Base-by-base conservation (phyloP, 2,113 vertebrate genomes). In the Phyllopteryx taeniolatus region DNA sequence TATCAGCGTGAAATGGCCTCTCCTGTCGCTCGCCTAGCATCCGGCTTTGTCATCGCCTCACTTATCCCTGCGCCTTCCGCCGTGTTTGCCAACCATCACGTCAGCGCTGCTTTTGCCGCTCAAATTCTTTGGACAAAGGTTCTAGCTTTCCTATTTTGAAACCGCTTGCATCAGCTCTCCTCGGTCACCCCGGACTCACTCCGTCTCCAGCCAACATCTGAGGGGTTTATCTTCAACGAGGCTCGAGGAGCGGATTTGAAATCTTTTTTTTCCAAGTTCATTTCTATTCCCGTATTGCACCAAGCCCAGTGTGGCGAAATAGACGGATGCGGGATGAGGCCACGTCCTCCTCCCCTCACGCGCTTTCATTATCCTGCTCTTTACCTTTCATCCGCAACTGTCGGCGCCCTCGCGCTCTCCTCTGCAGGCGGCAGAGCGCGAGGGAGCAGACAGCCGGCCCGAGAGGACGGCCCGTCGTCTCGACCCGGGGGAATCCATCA, bases 401-500 rank as follows among this genome's bases (percentile, higher is more conserved):
- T 43, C 31, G 68, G 39, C 27, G 49, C 59, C 49, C n/a, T 53
- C 11, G 44, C 10, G 20, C 17, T 59, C 63, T 80, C 44, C 47
- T 76, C 59, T 68, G 27, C 68, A 44, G 67, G 79, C 83, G 80
- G 78, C 73, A 67, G 68, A 84, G 76, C 78, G 78, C 67, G 63
- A 80, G 75, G 3, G 19, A 53, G 77, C 49, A 78, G 83, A 86
- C 81, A 88, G 79, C 68, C 46, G 71, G 81, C 82, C 72, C 77
- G 27, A 77, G 75, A 60, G 67, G 75, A 46, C 0, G 70, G 74
- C 60, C 57, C 54, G 74, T 72, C 63, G 57, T 13, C 51, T 70
- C 43, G 2, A 49, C 51, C 85, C 74, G 3, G 62, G 61, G 79
- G 86, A 85, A 85, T 88, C 79, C 86, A 86, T 89, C 84, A 89